phyloP scores from a whole-genome alignment of 2,797 vertebrate genomes.

The Potorous gilbertii region DNA sequence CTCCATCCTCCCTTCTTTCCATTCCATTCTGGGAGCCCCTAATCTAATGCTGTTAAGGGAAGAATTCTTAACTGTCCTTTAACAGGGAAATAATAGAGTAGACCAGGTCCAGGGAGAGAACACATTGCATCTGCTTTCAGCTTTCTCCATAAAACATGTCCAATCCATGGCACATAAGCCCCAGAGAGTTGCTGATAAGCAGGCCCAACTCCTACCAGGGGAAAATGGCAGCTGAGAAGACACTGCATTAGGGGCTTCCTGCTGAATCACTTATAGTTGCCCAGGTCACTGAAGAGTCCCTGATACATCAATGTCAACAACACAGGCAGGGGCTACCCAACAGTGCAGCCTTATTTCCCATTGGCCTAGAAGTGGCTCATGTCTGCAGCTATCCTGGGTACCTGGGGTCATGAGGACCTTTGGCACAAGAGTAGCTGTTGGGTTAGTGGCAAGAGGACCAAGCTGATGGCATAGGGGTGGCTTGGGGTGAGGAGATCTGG shows the following conservation, averaged over 20 bases:
- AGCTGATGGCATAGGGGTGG: background rate
- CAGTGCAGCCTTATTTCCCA: conserved; percentile 2
- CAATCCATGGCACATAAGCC: conserved; percentile 17
- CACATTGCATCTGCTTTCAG: conserved; percentile 54
- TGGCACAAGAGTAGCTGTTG: background rate
- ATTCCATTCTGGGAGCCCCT: background rate
- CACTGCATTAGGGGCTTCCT: conserved; percentile 13
- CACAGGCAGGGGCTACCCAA: background rate
- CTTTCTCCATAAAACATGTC: conserved; percentile 28
- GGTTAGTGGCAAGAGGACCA: background rate
- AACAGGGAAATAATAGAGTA: conserved; percentile 33
- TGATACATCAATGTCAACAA: conserved; percentile 65
- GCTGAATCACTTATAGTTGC: conserved; percentile 61
- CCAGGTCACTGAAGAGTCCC: conserved; percentile 63
- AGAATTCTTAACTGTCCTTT: background rate
- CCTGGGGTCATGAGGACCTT: background rate
- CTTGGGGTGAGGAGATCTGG: background rate
- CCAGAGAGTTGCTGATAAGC: conserved; percentile 38
- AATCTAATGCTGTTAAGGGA: background rate
- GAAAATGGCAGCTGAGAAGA: conserved; percentile 52
- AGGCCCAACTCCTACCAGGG: conserved; percentile 55
- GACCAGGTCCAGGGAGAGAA: background rate
- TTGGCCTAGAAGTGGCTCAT: background rate
- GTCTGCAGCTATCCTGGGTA: background rate
- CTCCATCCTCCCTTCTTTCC: background rate